Evolutionary conservation across 1,140 invertebrate species (phyloP), one percentile per base, ranked within the genome.

Genomic region (Conus betulinus): DNA sequence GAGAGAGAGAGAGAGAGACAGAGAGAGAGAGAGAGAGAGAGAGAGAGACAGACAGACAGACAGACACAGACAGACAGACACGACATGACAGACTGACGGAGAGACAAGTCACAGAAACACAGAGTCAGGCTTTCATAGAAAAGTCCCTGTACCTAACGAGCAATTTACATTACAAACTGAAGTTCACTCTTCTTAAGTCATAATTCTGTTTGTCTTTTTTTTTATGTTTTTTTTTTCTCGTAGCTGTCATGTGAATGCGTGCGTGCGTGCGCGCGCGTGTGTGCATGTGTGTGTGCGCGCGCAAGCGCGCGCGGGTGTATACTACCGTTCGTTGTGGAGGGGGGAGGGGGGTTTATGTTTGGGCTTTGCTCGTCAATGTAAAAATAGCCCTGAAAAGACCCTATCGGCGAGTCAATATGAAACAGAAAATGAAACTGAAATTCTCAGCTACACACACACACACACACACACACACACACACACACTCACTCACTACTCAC

Each of bases 1-100:
- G 79, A 55, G 79, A 82, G 39, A 55, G 79, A 82, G 79, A 82
- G 53, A 55, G 53, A 82, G 53, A 55, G 53, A 82, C 5, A 82
- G 53, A 82, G 79, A 82, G 79, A 82, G 39, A 82, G 71, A 60
- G 57, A 60, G 57, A 60, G 57, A 60, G 57, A 60, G 67, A 71
- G 67, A 71, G 67, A 71, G 67, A 71, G 67, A 71, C 8, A 71
- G 67, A 71, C 15, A 71, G 67, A 71, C 8, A 71, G 17, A 71
- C 8, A 71, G 67, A 71, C 15, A 71, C 8, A 71, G 67, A 71
- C 8, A 20, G 67, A 20, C 8, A 71, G 67, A 71, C 8, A 71
- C 8, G 20, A 23, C 5, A 23, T 13, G 67, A 71, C 5, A 20
- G 17, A 71, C 8, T 13, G 17, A 20, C 5, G 20, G 67, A 71